phyloP scores from a whole-genome alignment of 92 coral and sea anemone genomes.

The Zoanthus sociatus region DNA sequence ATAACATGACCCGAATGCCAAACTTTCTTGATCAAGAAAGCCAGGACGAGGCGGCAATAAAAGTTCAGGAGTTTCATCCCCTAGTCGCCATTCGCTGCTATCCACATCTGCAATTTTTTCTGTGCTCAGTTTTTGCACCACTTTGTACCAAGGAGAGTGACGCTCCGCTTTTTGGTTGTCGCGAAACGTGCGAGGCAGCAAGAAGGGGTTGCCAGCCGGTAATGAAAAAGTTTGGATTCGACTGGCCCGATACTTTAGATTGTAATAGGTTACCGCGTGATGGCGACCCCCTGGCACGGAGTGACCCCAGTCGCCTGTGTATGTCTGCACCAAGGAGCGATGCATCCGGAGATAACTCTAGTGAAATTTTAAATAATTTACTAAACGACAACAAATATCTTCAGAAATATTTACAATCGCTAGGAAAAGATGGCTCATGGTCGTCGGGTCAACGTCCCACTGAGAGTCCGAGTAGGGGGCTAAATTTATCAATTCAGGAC shows the following conservation, averaged over 20 bases:
- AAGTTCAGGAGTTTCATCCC: conserved; percentile 86
- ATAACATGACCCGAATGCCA: conserved; percentile 90
- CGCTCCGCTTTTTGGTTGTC: conserved; percentile 87
- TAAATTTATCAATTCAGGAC: conserved; percentile 33
- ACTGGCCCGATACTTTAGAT: conserved; percentile 93
- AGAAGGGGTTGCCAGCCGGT: conserved; percentile 82
- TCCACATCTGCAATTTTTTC: conserved; percentile 78
- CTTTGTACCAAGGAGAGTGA: conserved; percentile 82
- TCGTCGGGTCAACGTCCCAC: conserved; percentile 24
- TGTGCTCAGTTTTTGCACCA: conserved; percentile 94
- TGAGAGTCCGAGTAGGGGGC: conserved; percentile 38
- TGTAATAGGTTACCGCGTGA: conserved; percentile 77
- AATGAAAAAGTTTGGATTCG: conserved; percentile 89
- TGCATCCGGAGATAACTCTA: conserved; percentile 72
- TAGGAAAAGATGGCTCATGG: conserved; percentile 47
- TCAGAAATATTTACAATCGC: conserved; percentile 63
- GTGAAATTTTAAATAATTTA: conserved; percentile 65
- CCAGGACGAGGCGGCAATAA: conserved; percentile 79
- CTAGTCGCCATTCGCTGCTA: conserved; percentile 85
- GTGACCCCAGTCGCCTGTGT: conserved; percentile 72
- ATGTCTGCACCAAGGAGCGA: conserved; percentile 78
- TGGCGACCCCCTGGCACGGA: conserved; percentile 76
- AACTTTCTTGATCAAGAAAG: conserved; percentile 89
- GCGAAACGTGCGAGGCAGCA: conserved; percentile 91
- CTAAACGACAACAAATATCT: conserved; percentile 63